A percentile compares a stretch with the other conserved stretches of the same genome.
phyloP scores from a whole-genome alignment of 2,113 vertebrate species.

The Erpornis zantholeuca region DNA sequence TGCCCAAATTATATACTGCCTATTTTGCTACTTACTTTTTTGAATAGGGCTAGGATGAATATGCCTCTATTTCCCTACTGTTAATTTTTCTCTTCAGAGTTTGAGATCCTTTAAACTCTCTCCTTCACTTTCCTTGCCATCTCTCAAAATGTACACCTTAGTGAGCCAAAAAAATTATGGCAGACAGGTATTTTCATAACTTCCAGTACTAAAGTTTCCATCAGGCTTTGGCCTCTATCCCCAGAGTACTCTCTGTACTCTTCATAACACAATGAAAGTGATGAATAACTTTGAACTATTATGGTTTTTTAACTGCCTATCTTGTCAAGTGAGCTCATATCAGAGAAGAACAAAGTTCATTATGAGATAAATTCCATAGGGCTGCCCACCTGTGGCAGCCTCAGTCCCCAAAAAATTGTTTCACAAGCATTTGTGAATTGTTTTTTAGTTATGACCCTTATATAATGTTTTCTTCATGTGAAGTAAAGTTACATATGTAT shows the following conservation, averaged over 20 bases:
- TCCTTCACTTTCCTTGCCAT: background rate
- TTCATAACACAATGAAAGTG: background rate
- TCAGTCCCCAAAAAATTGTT: background rate
- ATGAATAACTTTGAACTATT: background rate
- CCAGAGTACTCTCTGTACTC: background rate
- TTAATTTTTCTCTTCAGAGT: background rate
- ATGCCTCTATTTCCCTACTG: background rate
- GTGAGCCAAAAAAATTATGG: conserved; percentile 18
- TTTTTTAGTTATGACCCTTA: background rate
- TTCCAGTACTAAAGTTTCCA: conserved; percentile 19
- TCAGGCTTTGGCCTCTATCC: background rate
- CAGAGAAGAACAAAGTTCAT: background rate
- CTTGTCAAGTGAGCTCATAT: background rate
- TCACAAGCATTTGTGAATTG: background rate
- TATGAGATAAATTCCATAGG: background rate
- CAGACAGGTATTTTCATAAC: conserved; percentile 17
- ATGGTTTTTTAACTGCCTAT: background rate
- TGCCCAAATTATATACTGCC: background rate
- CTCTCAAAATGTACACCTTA: background rate
- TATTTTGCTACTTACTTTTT: background rate
- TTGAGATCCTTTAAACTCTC: background rate
- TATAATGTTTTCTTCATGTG: background rate
- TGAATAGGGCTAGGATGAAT: background rate
- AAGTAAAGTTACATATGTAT: background rate
- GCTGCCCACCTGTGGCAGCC: background rate